Base-by-base conservation (phyloP, 2,113 vertebrate species). In the Pica pica region DNA sequence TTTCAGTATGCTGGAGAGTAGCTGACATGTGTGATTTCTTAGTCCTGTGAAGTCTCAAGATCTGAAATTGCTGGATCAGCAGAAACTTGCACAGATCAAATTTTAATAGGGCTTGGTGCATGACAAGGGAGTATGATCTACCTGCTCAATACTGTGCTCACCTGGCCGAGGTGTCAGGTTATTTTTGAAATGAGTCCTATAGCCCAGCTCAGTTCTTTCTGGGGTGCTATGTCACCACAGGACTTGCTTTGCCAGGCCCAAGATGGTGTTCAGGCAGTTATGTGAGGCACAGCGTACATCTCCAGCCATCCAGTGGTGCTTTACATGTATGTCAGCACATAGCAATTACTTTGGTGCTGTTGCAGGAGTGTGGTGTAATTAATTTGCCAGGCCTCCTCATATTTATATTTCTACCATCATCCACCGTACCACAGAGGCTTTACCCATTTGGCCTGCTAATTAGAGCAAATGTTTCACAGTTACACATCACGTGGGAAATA, bases 11-110 rank as follows among this genome's bases (percentile, higher is more conserved):
- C 33, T 70, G 64, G 14, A 18, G 52, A 14, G 27, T 8, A 46
- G 33, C 10, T n/a, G 16, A 0, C 0, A 0, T 14, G 8, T 24
- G 7, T 30, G 28, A 22, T 41, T 42, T 35, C 5, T 2, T 16
- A 30, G 44, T 60, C 18, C 26, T 26, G 5, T 11, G 11, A 26
- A 39, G 46, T 37, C 56, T 46, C 8, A 35, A 19, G 5, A 21
- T 37, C 15, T 55, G 41, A 57, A 83, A 53, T 11, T 14, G 16
- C 9, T 41, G n/a, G 22, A 15, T 75, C 37, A 17, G 16, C 13
- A 8, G 50, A 42, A 71, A 64, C 10, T n/a, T 19, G 7, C 12
- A 18, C 7, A 33, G 5, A 3, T 42, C 39, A 37, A 17, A 18
- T 59, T 67, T 86, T 67, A 16, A 41, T 57, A 5, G 31, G 26